Percentiles rank a stretch among this genome's conserved stretches.
Conservation (phyloP, 2,797 vertebrate genomes). For the Anomalospiza imberbis region DNA sequence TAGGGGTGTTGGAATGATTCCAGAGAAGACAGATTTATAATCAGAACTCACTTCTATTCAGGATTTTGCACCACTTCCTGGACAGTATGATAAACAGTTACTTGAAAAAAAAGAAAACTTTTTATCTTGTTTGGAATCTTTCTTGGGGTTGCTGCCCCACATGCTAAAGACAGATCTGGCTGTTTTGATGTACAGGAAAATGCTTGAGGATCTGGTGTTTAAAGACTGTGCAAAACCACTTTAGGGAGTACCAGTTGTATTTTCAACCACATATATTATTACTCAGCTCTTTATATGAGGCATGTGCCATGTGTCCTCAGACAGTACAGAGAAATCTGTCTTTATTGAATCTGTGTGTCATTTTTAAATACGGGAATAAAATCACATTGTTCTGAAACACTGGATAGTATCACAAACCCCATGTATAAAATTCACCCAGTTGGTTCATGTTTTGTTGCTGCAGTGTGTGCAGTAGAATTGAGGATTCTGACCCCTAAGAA, state of each 20-base stretch:
- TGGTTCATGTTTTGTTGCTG: neutral
- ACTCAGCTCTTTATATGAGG: neutral
- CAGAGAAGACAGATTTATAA: neutral
- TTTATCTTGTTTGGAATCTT: neutral
- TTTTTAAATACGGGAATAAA: neutral
- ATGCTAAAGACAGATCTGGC: neutral
- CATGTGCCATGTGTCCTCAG: fast-evolving
- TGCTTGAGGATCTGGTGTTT: neutral
- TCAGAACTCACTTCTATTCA: neutral
- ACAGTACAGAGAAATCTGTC: neutral
- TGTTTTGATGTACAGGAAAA: neutral
- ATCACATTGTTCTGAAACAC: neutral
- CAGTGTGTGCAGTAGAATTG: neutral
- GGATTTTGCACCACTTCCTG: slow-evolving; percentile 9
- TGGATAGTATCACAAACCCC: neutral
- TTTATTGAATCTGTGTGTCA: neutral
- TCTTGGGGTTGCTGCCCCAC: neutral
- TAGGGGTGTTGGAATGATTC: neutral
- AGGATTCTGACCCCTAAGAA: neutral
- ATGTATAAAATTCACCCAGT: neutral
- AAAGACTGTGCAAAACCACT: neutral
- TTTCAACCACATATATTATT: neutral
- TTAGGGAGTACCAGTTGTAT: neutral
- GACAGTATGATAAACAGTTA: neutral
- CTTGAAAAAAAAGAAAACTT: neutral